Evolutionary conservation across 2,888 invertebrate species (phyloP).

Genomic region (Habroteleia sp.): DNA sequence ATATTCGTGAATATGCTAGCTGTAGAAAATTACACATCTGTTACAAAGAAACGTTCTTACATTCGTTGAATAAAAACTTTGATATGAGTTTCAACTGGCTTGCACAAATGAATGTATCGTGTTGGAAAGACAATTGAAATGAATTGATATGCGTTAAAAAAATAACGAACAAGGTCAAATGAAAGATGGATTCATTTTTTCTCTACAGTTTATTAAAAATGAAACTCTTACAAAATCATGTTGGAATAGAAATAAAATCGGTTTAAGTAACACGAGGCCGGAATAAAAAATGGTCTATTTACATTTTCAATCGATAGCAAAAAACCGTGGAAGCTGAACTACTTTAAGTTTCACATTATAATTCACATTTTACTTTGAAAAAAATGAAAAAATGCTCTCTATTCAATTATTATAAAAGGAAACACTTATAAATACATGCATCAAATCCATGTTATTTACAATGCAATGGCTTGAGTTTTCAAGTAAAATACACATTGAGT

Average conservation of each 20-base stretch:
- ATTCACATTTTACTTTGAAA: too few species aligned
- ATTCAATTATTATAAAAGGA: too few species aligned
- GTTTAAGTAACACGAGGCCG: not conserved
- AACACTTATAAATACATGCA: constrained; percentile 3
- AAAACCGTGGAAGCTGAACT: too few species aligned
- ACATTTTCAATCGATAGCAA: too few species aligned
- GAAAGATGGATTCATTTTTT: not conserved
- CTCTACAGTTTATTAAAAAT: constrained; percentile 7
- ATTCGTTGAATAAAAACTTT: constrained; percentile 19
- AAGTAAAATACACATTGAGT: not conserved
- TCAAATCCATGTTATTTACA: constrained; percentile 16
- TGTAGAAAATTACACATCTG: too few species aligned
- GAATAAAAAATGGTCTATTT: too few species aligned
- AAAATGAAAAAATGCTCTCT: too few species aligned
- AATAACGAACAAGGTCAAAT: constrained; percentile 2
- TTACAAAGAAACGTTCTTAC: too few species aligned
- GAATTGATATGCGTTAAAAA: not conserved
- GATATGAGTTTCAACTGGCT: constrained; percentile 22
- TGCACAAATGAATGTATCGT: constrained; percentile 1
- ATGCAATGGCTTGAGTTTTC: constrained; percentile 12
- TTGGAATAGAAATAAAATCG: not conserved
- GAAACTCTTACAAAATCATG: constrained; percentile 1
- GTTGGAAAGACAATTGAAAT: constrained; percentile 13
- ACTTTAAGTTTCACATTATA: too few species aligned
- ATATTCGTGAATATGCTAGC: too few species aligned